These are phyloP conservation scores for Butorides virescens DNA, from an alignment of 2,113 vertebrate species.

Conservation along the genomic window DNA sequence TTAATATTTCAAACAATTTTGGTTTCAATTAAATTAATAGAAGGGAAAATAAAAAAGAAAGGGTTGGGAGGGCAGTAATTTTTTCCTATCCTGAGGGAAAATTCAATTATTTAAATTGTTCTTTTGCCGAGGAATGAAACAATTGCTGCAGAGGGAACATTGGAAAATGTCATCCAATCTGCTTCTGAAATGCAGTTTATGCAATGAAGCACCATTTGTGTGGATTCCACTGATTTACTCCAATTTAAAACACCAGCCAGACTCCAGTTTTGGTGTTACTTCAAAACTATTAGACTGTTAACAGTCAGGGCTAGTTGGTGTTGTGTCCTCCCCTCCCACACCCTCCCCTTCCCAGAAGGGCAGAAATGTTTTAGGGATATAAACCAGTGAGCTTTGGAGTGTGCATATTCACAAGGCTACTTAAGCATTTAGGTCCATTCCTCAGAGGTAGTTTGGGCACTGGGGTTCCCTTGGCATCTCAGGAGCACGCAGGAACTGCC, in stretches of 20 bases:
- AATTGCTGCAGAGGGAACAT: conserved; percentile 24
- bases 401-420: not conserved
- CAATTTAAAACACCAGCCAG: not conserved
- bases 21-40: conserved; percentile 48
- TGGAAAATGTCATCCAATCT: conserved; percentile 32
- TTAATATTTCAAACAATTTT: conserved; percentile 47
- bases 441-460: not conserved
- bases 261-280: not conserved
- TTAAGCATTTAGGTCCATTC: not conserved
- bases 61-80: not conserved
- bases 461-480: not conserved
- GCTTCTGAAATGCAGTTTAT: conserved; percentile 6
- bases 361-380: not conserved
- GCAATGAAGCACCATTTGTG: not conserved
- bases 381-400: not conserved
- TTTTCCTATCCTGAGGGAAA: conserved; percentile 58
- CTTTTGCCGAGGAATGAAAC: conserved; percentile 40
- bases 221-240: not conserved
- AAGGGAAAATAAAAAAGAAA: conserved; percentile 28
- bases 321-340: not conserved
- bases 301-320: not conserved
- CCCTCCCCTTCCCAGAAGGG: not conserved
- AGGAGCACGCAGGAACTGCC: not conserved
- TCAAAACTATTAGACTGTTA: not conserved
- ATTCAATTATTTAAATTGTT: conserved; percentile 42